These are phyloP conservation scores for Ahaetulla prasina DNA, from an alignment of 2,113 vertebrate species.

Conservation along the genomic window DNA sequence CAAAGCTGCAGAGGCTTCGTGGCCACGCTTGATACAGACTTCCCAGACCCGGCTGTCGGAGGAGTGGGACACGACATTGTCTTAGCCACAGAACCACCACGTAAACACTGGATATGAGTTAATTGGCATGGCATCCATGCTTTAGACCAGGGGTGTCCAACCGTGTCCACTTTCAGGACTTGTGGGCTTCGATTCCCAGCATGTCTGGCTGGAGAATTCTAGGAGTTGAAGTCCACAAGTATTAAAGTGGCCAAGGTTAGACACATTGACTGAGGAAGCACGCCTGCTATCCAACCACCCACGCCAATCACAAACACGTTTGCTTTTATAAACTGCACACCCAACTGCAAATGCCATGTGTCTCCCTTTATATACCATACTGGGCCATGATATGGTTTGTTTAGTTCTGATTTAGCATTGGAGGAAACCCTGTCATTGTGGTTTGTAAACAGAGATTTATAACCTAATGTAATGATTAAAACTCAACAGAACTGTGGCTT, in stretches of 20 bases:
- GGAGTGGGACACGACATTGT: too few species aligned
- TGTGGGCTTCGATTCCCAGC: background rate
- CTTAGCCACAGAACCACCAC: too few species aligned
- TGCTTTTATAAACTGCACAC: background rate
- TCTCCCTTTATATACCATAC: background rate
- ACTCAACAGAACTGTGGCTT: background rate
- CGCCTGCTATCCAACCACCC: background rate
- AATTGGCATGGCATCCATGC: background rate
- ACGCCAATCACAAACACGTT: background rate
- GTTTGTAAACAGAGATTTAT: background rate
- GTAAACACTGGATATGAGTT: background rate
- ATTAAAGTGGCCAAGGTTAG: background rate
- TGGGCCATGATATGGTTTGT: background rate
- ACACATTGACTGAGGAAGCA: background rate
- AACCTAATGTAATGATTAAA: background rate
- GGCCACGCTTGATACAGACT: too few species aligned
- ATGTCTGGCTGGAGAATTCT: background rate
- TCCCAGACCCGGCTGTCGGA: too few species aligned
- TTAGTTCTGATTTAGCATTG: background rate
- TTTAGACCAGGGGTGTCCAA: too few species aligned
- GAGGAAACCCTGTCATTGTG: background rate
- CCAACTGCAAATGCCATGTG: background rate
- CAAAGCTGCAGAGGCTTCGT: too few species aligned
- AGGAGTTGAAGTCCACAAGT: background rate
- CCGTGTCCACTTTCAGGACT: background rate